Percentiles rank a stretch among this genome's conserved stretches.
Evolutionary conservation across 1,140 invertebrate species (phyloP).

Genomic region (Dendroctonus ponderosae): DNA sequence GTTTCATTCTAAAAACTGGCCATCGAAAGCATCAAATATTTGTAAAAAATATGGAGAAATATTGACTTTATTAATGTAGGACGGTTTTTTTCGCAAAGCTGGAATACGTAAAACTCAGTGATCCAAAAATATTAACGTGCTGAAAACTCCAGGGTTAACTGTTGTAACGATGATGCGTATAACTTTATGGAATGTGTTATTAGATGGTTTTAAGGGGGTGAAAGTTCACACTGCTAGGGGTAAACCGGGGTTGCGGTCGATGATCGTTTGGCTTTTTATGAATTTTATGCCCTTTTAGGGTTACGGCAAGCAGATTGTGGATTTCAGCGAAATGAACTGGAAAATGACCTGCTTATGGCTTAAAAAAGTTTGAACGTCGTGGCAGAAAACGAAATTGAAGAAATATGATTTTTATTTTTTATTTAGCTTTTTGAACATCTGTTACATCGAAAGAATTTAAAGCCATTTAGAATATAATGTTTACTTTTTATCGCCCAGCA

Average conservation of each 20-base stretch:
- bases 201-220: conserved; percentile 23
- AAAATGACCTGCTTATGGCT: background rate
- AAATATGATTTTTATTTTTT: too few species aligned
- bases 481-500: too few species aligned
- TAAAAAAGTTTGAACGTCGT: too few species aligned
- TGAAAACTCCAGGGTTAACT: conserved; percentile 20
- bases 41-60: too few species aligned
- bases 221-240: conserved; percentile 12
- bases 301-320: conserved; percentile 8
- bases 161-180: conserved; percentile 24
- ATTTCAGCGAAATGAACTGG: conserved; percentile 7
- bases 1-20: background rate
- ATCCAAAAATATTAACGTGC: conserved; percentile 19
- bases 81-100: too few species aligned
- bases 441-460: too few species aligned
- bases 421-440: too few species aligned
- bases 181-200: conserved; percentile 27
- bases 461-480: too few species aligned
- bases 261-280: conserved; percentile 13
- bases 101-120: conserved; percentile 5
- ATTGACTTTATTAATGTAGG: too few species aligned
- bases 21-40: background rate
- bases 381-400: too few species aligned
- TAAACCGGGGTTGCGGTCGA: conserved; percentile 5
- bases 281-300: conserved; percentile 17